Percentiles rank a stretch among this genome's conserved stretches.
Conservation (phyloP, 2,113 vertebrate genomes). For the Crotalus helleri region DNA sequence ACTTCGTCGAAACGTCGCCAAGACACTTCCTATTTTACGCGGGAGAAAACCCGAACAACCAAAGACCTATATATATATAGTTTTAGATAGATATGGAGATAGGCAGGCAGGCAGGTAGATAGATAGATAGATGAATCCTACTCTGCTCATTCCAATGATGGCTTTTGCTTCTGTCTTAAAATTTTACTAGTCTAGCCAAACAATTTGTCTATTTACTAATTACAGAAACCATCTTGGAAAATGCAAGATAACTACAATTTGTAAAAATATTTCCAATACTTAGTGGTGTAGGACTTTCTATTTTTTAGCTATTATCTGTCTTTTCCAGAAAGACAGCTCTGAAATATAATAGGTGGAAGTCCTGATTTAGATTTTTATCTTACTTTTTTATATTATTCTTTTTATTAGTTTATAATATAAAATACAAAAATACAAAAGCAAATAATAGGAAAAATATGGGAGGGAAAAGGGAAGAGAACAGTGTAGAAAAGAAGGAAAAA, state of each 20-base stretch:
- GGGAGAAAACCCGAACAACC: no score
- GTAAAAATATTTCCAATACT: conserved; percentile 73
- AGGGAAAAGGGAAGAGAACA: not conserved
- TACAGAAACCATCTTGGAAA: conserved; percentile 29
- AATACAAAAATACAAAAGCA: not conserved
- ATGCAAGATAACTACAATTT: conserved; percentile 36
- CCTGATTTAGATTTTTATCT: conserved; percentile 85
- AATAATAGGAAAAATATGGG: not conserved
- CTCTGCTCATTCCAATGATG: not conserved
- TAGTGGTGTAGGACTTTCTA: conserved; percentile 89
- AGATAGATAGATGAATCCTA: not conserved
- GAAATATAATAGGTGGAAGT: conserved; percentile 96
- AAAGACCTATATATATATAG: not conserved
- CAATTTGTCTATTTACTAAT: not conserved
- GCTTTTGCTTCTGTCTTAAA: not conserved
- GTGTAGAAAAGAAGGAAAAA: not conserved
- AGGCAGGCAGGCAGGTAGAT: no score
- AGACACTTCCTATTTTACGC: no score
- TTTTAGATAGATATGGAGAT: not conserved
- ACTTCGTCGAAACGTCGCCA: no score
- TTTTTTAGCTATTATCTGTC: conserved; percentile 74
- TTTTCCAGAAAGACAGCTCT: conserved; percentile 86
- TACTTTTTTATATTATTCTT: not conserved
- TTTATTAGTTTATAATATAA: not conserved
- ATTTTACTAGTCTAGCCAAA: not conserved